A percentile compares a stretch with the other conserved stretches of the same genome.
Evolutionary conservation across 2,113 vertebrate species (phyloP).

Genomic region (Oncorhynchus keta): DNA sequence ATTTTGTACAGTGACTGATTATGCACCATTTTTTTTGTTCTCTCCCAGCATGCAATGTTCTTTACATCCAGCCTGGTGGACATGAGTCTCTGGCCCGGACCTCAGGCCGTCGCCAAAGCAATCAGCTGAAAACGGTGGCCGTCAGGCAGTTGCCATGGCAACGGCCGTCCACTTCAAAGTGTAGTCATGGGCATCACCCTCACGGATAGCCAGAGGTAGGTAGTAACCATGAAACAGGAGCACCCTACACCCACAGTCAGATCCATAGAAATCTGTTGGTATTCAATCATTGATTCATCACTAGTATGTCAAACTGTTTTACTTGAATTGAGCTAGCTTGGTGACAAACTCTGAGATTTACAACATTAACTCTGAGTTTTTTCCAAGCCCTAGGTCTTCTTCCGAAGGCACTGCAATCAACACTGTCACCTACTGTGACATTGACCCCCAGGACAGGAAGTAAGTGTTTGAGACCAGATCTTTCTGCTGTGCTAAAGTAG

Average conservation of each 20-base stretch:
- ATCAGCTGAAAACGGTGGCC: slow-evolving; percentile 83
- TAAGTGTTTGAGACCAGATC: slow-evolving; percentile 67
- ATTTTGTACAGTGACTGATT: not conserved
- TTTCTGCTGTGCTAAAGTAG: not conserved
- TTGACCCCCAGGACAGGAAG: slow-evolving; percentile 93
- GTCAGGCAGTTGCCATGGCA: slow-evolving; percentile 76
- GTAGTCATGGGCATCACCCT: slow-evolving; percentile 94
- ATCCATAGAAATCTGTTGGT: not conserved
- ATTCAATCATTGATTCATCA: not conserved
- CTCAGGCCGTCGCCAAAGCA: slow-evolving; percentile 93
- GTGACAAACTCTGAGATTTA: not conserved
- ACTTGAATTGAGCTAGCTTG: not conserved
- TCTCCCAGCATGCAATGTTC: slow-evolving; percentile 88
- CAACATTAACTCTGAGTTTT: not conserved
- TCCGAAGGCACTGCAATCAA: slow-evolving; percentile 93
- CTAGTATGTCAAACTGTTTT: not conserved
- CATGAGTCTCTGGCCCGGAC: slow-evolving; percentile 95
- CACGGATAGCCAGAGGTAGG: slow-evolving; percentile 97
- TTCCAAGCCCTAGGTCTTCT: slow-evolving; percentile 81
- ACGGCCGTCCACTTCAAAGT: slow-evolving; percentile 95
- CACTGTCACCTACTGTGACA: slow-evolving; percentile 90
- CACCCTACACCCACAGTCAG: not conserved
- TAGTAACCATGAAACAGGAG: not conserved
- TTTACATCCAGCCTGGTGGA: slow-evolving; percentile 95
- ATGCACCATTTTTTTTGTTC: not conserved